Evolutionary conservation across 2,113 vertebrate genomes (phyloP).

Genomic region (Paraplagusia blochii): DNA sequence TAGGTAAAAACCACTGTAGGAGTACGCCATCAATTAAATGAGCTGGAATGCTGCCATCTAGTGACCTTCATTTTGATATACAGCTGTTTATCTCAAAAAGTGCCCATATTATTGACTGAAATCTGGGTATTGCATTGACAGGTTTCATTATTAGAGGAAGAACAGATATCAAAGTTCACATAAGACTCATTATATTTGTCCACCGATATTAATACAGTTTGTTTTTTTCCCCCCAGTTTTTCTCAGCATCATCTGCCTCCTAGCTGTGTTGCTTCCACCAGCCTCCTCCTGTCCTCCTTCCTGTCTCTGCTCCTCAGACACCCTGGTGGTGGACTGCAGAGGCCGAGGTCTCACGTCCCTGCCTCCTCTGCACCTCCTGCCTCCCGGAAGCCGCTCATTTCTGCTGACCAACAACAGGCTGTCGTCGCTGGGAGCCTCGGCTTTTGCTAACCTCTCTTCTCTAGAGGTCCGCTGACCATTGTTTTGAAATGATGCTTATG

Average conservation of each 20-base stretch:
- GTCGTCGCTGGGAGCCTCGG: slow-evolving; percentile 78
- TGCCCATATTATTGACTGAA: no score
- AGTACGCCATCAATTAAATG: no score
- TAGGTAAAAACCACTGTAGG: no score
- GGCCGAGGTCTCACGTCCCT: slow-evolving; percentile 84
- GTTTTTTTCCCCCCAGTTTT: slow-evolving; percentile 73
- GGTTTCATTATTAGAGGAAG: no score
- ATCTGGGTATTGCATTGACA: no score
- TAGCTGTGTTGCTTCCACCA: slow-evolving; percentile 70
- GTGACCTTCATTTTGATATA: no score
- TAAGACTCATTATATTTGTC: no score
- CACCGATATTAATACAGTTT: no score
- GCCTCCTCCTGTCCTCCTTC: slow-evolving; percentile 83
- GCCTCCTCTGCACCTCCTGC: slow-evolving; percentile 84
- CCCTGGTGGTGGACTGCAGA: slow-evolving; percentile 84
- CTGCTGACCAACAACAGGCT: slow-evolving; percentile 94
- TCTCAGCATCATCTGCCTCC: slow-evolving; percentile 78
- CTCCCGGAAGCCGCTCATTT: slow-evolving; percentile 84
- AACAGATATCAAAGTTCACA: no score
- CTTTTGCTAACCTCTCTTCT: slow-evolving; percentile 89
- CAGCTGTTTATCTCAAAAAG: no score
- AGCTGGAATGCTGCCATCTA: no score
- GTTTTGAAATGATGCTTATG: not conserved
- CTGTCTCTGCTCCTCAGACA: slow-evolving; percentile 84
- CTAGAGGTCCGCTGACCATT: slow-evolving; percentile 76